Evolutionary conservation across 2,797 vertebrate genomes (phyloP), one percentile per base, ranked within the genome.

Genomic region (Coendou prehensilis): DNA sequence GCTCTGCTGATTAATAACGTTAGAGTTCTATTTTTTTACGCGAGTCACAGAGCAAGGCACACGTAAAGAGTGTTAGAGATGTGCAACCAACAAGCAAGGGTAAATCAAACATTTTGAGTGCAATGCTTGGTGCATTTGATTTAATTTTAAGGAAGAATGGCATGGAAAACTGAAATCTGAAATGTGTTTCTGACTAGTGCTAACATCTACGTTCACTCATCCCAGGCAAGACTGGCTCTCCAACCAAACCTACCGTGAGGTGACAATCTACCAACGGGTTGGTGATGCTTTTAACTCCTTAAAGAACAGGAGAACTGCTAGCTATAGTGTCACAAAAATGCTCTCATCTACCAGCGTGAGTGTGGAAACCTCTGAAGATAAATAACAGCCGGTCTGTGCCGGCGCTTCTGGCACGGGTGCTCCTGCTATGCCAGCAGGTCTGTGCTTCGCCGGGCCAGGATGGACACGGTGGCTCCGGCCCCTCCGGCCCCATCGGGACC

Each of bases 371-470:
- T 7, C 20, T 0, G 5, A 4, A 10, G 61, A 8, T 3, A 15
- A 20, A 4, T 1, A 5, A 18, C 6, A 14, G 76, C 0, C 1
- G 0, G 0, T 10, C 57, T 0, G 23, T 0, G 4, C 9, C 54
- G 22, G n/a, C 18, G 2, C 81, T 6, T 63, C 33, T 28, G 1
- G 47, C 30, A 1, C 9, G 61, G 2, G 17, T 26, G 4, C 52
- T 6, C 41, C 13, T 1, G 0, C 45, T 0, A 15, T 5, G 5
- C 6, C 2, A 2, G 64, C 17, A 6, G 28, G 54, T 26, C 63
- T 33, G 0, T 0, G 0, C 20, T 52, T 85, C 0, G 3, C 79
- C 7, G 26, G 28, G 45, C 22, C 3, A 6, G 23, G 28, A 11
- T 0, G 1, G 8, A 9, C 30, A 8, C 22, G 4, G 26, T 0